Percentiles rank a stretch among this genome's conserved stretches.
These are phyloP conservation scores for Micrastur ruficollis DNA, from an alignment of 2,797 vertebrate genomes.

Conservation along the genomic window DNA sequence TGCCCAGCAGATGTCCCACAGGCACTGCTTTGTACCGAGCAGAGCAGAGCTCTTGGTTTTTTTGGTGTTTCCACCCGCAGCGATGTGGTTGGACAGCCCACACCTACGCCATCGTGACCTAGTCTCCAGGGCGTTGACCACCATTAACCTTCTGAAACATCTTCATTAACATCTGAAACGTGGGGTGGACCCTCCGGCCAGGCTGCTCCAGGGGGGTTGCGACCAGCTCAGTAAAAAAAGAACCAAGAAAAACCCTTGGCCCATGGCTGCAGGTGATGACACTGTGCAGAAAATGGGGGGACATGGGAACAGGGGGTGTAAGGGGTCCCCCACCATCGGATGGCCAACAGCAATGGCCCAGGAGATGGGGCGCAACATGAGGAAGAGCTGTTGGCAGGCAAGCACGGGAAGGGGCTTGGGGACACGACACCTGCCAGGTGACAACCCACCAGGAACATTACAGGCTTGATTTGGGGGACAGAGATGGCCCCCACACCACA, in stretches of 20 bases:
- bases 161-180: conserved; percentile 46
- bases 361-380: background rate
- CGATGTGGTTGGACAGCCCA: background rate
- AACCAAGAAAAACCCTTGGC: background rate
- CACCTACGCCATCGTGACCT: background rate
- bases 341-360: background rate
- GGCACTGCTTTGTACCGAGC: background rate
- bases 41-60: background rate
- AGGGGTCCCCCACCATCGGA: background rate
- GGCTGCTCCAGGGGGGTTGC: background rate
- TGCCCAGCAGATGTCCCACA: background rate
- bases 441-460: rapidly evolving
- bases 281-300: background rate
- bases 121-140: background rate
- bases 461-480: background rate
- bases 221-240: background rate
- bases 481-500: background rate
- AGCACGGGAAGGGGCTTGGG: rapidly evolving
- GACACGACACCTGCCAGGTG: background rate
- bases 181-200: background rate
- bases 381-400: background rate
- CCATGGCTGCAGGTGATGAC: background rate
- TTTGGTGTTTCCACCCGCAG: background rate
- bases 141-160: conserved; percentile 17
- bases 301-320: background rate